Conservation (phyloP, 37 sponge, comb jelly and placozoan genomes). For the Oscarella lobularis region DNA sequence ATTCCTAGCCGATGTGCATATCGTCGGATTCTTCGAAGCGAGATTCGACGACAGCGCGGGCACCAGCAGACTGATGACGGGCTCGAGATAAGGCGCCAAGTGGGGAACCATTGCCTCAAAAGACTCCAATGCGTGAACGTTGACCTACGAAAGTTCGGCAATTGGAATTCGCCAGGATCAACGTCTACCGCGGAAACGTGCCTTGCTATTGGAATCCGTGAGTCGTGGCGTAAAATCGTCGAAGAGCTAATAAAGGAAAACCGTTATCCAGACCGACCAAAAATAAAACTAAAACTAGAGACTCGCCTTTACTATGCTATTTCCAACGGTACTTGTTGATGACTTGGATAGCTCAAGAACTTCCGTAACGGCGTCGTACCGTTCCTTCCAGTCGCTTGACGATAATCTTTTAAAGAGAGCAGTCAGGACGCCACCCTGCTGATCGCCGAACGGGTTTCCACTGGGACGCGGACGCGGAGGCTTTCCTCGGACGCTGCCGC, state of each 20-base stretch:
- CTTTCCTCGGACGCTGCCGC: too few relatives aligned
- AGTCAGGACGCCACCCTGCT: neutral
- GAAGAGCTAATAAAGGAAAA: too few relatives aligned
- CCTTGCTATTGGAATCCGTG: slow-evolving; percentile 73
- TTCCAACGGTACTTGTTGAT: neutral
- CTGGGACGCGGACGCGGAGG: too few relatives aligned
- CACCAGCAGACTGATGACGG: slow-evolving; percentile 29
- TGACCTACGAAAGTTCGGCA: too few relatives aligned
- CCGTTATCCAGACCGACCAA: too few relatives aligned
- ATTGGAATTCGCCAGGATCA: too few relatives aligned
- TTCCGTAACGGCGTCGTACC: slow-evolving; percentile 36
- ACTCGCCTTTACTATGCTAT: slow-evolving; percentile 17
- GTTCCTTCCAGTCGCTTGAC: slow-evolving; percentile 48
- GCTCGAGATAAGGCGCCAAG: slow-evolving; percentile 34
- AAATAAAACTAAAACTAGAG: too few relatives aligned
- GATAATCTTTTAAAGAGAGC: slow-evolving; percentile 23
- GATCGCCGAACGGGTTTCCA: too few relatives aligned
- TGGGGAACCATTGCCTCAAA: slow-evolving; percentile 53
- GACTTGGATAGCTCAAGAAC: slow-evolving; percentile 19
- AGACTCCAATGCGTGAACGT: slow-evolving; percentile 52
- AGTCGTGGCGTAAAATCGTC: slow-evolving; percentile 59
- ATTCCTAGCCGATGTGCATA: slow-evolving; percentile 31
- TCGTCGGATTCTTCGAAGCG: slow-evolving; percentile 50
- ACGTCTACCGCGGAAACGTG: too few relatives aligned
- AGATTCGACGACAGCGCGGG: slow-evolving; percentile 46